phyloP scores from a whole-genome alignment of 2,113 vertebrate species.

The Halcyon senegalensis region DNA sequence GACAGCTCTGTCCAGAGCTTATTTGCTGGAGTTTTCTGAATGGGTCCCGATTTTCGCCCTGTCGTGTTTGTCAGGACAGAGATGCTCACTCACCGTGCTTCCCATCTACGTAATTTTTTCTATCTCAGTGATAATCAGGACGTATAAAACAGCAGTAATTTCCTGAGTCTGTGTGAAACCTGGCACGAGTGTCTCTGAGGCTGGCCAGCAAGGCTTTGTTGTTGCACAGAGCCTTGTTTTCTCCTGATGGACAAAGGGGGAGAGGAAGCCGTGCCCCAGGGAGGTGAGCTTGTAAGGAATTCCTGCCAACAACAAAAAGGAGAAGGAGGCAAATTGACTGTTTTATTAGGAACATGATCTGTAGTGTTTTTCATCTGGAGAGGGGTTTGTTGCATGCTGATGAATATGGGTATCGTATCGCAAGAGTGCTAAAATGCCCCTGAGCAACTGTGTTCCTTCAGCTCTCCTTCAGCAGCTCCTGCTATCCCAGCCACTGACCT shows the following conservation, averaged over 20 bases:
- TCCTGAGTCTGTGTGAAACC: neutral
- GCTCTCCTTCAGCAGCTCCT: conserved; percentile 49
- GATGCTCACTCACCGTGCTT: neutral
- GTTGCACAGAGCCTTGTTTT: conserved; percentile 28
- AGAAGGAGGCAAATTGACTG: conserved; percentile 61
- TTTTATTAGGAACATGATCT: conserved; percentile 69
- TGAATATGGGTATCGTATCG: conserved; percentile 58
- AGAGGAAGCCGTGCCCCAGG: conserved; percentile 11
- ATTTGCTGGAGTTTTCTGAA: neutral
- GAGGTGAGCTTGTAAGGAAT: conserved; percentile 14
- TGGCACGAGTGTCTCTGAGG: neutral
- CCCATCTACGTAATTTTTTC: neutral
- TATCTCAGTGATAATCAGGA: neutral
- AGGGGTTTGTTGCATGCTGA: conserved; percentile 55
- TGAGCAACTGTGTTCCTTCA: conserved; percentile 44
- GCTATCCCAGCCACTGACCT: conserved; percentile 56
- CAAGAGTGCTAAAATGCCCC: conserved; percentile 70
- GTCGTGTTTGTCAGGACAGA: neutral
- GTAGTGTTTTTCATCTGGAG: conserved; percentile 59
- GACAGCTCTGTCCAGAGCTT: neutral
- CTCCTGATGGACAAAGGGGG: neutral
- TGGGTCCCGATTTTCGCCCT: neutral
- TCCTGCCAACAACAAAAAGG: conserved; percentile 51
- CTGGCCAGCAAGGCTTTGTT: neutral
- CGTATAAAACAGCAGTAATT: neutral